Evolutionary conservation across 2,888 invertebrate species (phyloP).

Genomic region (Harpagoxenus sublaevis): DNA sequence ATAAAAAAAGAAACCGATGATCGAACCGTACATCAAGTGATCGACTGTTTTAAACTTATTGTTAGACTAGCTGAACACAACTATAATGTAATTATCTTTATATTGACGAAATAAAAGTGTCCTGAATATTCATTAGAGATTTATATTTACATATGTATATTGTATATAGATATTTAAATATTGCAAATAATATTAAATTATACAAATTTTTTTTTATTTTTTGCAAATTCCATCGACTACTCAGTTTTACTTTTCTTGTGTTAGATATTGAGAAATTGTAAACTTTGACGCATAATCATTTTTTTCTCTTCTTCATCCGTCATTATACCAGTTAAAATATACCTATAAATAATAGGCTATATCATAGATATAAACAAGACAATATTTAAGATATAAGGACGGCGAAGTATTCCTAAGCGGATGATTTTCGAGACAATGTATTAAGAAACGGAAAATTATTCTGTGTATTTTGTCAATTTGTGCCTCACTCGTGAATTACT

Average conservation of each 20-base stretch:
- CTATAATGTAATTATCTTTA: background rate
- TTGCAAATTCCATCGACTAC: background rate
- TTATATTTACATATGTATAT: background rate
- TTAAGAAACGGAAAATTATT: constrained; percentile 6
- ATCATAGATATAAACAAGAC: too few species aligned
- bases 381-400: too few species aligned
- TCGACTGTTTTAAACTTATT: background rate
- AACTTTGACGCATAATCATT: background rate
- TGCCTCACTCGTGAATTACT: constrained; percentile 11
- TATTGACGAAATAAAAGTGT: background rate
- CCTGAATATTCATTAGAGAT: background rate
- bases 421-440: background rate
- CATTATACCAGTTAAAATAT: too few species aligned
- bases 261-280: background rate
- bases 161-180: background rate
- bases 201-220: background rate
- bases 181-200: background rate
- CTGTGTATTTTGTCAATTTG: constrained; percentile 9
- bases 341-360: too few species aligned
- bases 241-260: background rate
- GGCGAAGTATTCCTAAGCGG: background rate
- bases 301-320: background rate
- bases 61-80: background rate
- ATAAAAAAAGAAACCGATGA: background rate
- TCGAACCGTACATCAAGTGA: background rate